Percentiles rank a stretch among this genome's conserved stretches.
Conservation (phyloP, 1,140 invertebrate species). For the Patella vulgata region DNA sequence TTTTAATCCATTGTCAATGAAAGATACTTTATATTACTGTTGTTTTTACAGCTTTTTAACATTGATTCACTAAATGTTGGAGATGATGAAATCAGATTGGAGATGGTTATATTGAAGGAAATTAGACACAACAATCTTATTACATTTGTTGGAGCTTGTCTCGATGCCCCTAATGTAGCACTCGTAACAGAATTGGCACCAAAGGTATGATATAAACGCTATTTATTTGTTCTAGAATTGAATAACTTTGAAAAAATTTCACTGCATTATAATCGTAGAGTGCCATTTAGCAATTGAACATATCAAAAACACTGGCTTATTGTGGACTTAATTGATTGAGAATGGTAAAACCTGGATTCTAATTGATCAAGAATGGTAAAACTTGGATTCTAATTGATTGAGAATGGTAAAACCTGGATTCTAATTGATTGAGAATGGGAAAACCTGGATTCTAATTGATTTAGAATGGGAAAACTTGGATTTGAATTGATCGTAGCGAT, state of each 20-base stretch:
- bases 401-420: no score
- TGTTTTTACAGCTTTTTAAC: constrained; percentile 33
- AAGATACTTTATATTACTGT: no score
- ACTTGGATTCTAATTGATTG: not conserved
- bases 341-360: not conserved
- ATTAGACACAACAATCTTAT: constrained; percentile 39
- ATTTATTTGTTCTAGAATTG: constrained; percentile 1
- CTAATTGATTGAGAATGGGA: not conserved
- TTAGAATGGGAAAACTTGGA: no score
- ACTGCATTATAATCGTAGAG: constrained; percentile 2
- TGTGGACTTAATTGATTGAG: not conserved
- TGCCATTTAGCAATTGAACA: not conserved
- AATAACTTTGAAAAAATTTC: not conserved
- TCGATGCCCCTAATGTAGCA: constrained; percentile 35
- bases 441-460: no score
- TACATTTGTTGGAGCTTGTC: constrained; percentile 35
- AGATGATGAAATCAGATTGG: constrained; percentile 23
- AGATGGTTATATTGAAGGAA: constrained; percentile 31
- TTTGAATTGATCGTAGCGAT: no score
- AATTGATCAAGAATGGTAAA: not conserved
- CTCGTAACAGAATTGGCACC: constrained; percentile 29
- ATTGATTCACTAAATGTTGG: constrained; percentile 29
- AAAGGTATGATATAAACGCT: constrained; percentile 24
- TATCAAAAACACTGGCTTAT: not conserved
- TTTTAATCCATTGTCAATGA: no score